These are phyloP conservation scores for Lysandra bellargus DNA, from an alignment of 2,888 invertebrate genomes.

Conservation along the genomic window DNA sequence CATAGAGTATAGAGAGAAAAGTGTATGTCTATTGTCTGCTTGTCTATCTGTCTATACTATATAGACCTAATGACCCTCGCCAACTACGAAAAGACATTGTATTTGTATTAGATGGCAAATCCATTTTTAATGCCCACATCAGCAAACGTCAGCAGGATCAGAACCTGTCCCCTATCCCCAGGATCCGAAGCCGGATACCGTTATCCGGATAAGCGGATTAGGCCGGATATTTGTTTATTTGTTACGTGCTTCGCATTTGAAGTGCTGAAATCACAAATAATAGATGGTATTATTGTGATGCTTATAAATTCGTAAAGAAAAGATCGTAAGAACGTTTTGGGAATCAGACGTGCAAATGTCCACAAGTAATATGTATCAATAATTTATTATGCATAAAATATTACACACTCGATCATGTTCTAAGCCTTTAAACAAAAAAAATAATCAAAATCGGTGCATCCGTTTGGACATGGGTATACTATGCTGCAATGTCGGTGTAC, in stretches of 20 bases:
- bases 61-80: too few species aligned
- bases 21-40: too few species aligned
- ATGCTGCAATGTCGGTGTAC: too few species aligned
- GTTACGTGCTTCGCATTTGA: slow-evolving; percentile 1
- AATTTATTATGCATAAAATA: too few species aligned
- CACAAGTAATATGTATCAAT: too few species aligned
- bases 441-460: too few species aligned
- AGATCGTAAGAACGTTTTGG: background rate
- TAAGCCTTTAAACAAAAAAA: too few species aligned
- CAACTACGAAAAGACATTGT: background rate
- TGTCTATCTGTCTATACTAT: too few species aligned
- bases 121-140: slow-evolving; percentile 6
- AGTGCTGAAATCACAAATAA: slow-evolving; percentile 3
- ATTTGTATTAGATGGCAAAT: background rate
- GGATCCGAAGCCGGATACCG: background rate
- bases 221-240: background rate
- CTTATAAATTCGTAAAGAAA: background rate
- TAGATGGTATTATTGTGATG: background rate
- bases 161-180: background rate
- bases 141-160: background rate
- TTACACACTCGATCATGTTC: too few species aligned
- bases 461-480: too few species aligned
- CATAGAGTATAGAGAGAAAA: too few species aligned
- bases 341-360: too few species aligned
- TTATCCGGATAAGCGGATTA: slow-evolving; percentile 14